Conservation (phyloP, 2,113 vertebrate genomes). For the Seriola dumerili region DNA sequence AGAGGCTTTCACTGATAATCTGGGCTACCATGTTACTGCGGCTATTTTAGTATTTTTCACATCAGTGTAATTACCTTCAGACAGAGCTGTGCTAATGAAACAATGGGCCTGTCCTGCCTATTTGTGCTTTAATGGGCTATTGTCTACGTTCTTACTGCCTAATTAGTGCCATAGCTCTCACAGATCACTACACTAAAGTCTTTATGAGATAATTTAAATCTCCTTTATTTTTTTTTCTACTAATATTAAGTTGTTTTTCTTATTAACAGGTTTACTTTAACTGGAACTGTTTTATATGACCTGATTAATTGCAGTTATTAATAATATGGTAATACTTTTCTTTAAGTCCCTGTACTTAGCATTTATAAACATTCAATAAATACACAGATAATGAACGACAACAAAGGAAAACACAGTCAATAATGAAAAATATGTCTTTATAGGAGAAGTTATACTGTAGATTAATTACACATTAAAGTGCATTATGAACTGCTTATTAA, state of each 20-base stretch:
- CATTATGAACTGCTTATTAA: background rate
- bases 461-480: background rate
- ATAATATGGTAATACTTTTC: slow-evolving; percentile 5
- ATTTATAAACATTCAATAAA: slow-evolving; percentile 18
- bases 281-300: slow-evolving; percentile 1
- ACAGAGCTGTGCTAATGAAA: slow-evolving; percentile 78
- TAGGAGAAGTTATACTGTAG: background rate
- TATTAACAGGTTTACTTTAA: slow-evolving; percentile 24
- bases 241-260: slow-evolving; percentile 28
- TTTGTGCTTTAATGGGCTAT: slow-evolving; percentile 79
- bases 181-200: slow-evolving; percentile 55
- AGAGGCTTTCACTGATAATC: slow-evolving; percentile 79
- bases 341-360: background rate
- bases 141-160: slow-evolving; percentile 73
- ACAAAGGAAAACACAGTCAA: background rate
- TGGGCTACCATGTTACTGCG: slow-evolving; percentile 59
- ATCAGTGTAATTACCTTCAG: slow-evolving; percentile 84
- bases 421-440: background rate
- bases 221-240: slow-evolving; percentile 17
- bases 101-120: slow-evolving; percentile 76
- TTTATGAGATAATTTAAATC: slow-evolving; percentile 60
- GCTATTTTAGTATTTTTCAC: slow-evolving; percentile 74
- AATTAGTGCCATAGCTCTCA: slow-evolving; percentile 73
- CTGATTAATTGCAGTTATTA: slow-evolving; percentile 29
- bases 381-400: background rate